Conservation (phyloP, 1,140 invertebrate species). For the Brachionus rubens region DNA sequence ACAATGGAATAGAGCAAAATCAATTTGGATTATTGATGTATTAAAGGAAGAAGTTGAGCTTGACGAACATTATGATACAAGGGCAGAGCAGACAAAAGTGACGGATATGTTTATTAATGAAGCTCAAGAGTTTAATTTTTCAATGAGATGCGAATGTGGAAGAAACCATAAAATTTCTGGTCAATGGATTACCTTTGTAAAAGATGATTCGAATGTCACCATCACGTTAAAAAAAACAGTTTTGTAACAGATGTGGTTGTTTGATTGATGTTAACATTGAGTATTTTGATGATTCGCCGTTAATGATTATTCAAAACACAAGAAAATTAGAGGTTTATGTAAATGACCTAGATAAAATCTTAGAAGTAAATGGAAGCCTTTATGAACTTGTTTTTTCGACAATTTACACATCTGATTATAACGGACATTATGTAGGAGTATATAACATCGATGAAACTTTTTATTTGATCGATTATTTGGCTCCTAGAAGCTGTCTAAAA, state of each 20-base stretch:
- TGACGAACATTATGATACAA: neutral
- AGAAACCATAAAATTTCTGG: neutral
- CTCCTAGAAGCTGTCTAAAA: neutral
- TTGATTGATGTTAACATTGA: neutral
- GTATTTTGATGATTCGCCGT: too few relatives aligned
- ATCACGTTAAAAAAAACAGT: neutral
- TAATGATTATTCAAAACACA: neutral
- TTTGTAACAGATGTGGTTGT: neutral
- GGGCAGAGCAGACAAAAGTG: neutral
- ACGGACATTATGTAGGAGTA: constrained; percentile 15
- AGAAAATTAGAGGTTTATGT: neutral
- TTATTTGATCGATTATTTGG: neutral
- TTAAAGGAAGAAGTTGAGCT: neutral
- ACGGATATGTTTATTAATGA: neutral
- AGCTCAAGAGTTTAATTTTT: neutral
- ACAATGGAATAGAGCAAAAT: constrained; percentile 18
- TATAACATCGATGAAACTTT: neutral
- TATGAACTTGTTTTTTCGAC: constrained; percentile 10
- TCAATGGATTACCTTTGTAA: neutral
- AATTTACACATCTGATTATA: neutral
- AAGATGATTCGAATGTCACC: neutral
- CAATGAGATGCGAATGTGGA: neutral
- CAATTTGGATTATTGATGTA: constrained; percentile 9
- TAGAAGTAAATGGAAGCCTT: neutral
- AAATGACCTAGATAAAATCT: neutral